Conservation (phyloP, 2,113 vertebrate species). For the Narcine bancroftii region DNA sequence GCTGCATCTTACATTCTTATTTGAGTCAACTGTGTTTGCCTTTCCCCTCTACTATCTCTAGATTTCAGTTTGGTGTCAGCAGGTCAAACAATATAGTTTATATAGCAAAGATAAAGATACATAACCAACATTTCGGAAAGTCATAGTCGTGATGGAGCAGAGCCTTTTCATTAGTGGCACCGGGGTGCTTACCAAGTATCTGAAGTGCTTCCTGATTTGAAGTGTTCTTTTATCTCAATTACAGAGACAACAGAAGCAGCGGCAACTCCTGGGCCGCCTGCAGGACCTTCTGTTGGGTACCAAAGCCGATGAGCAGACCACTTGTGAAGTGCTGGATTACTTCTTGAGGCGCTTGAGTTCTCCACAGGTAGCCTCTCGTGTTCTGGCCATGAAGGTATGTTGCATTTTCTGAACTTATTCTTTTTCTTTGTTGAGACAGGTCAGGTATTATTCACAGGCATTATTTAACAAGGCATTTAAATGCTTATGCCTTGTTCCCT, state of each 20-base stretch:
- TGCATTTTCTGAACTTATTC: background rate
- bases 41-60: background rate
- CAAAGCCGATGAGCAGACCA: constrained; percentile 90
- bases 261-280: constrained; percentile 82
- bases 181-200: too few species aligned
- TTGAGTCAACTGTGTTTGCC: rapidly evolving
- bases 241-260: constrained; percentile 91
- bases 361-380: constrained; percentile 85
- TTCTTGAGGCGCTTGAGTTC: constrained; percentile 90
- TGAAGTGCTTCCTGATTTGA: background rate
- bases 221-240: background rate
- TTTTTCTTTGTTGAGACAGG: background rate
- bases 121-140: too few species aligned
- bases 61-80: background rate
- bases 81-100: too few species aligned
- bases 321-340: constrained; percentile 92
- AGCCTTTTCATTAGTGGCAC: background rate
- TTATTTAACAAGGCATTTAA: too few species aligned
- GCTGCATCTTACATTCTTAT: background rate
- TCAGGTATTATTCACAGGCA: background rate
- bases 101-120: too few species aligned
- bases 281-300: constrained; percentile 89
- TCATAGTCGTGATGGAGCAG: too few species aligned
- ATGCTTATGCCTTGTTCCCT: too few species aligned
- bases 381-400: constrained; percentile 89